Conservation (phyloP, 2,797 vertebrate genomes). For the Poeciliopsis turneri region DNA sequence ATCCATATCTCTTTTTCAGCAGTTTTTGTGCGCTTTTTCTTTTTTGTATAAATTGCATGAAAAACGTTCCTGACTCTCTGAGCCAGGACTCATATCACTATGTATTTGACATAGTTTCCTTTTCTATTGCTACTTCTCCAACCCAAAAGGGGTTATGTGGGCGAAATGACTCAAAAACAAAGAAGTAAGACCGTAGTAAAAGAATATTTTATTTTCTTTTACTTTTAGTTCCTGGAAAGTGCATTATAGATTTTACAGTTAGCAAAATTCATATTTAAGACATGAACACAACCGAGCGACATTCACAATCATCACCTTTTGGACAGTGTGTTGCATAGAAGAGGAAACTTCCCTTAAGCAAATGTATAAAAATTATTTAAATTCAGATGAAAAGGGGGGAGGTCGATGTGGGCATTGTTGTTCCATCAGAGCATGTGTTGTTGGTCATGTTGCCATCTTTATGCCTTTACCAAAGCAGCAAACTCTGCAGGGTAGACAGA, state of each 20-base stretch:
- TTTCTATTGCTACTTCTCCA: not conserved
- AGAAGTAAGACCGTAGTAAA: slow-evolving; percentile 67
- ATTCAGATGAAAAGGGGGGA: slow-evolving; percentile 80
- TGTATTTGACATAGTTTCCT: not conserved
- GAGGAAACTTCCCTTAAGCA: slow-evolving; percentile 81
- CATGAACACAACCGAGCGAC: slow-evolving; percentile 84
- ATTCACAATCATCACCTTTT: slow-evolving; percentile 82
- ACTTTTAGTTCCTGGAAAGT: slow-evolving; percentile 84
- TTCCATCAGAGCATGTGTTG: slow-evolving; percentile 81
- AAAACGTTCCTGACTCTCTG: not conserved
- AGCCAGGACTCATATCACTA: not conserved
- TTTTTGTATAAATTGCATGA: not conserved
- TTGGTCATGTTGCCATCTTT: slow-evolving; percentile 78
- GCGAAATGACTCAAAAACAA: not conserved
- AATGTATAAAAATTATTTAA: slow-evolving; percentile 86
- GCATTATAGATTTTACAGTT: slow-evolving; percentile 85
- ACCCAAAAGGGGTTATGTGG: not conserved
- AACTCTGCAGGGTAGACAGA: slow-evolving; percentile 74
- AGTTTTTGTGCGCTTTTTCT: not conserved
- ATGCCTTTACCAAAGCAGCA: slow-evolving; percentile 76
- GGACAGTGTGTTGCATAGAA: slow-evolving; percentile 80
- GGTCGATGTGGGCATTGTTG: slow-evolving; percentile 77
- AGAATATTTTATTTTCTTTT: slow-evolving; percentile 83
- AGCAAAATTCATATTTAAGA: slow-evolving; percentile 88
- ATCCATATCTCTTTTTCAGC: not conserved